These are phyloP conservation scores for Notolepis coatsorum DNA, from an alignment of 2,797 vertebrate species.

Conservation along the genomic window DNA sequence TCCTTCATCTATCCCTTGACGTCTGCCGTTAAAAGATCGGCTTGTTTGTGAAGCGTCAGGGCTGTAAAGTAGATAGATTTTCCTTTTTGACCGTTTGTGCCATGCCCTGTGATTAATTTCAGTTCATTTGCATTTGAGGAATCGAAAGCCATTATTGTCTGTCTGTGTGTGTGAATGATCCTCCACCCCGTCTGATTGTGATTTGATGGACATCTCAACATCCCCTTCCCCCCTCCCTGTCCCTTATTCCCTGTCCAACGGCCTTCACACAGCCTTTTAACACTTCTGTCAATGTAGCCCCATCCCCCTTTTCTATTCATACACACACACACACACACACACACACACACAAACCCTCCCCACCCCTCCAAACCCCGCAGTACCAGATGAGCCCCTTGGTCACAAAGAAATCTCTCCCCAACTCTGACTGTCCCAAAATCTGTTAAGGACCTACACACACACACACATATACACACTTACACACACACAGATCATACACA, in stretches of 20 bases:
- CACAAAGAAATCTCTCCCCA: conserved; percentile 81
- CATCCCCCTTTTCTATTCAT: conserved; percentile 74
- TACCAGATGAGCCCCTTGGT: conserved; percentile 83
- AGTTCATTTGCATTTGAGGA: neutral
- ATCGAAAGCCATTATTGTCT: neutral
- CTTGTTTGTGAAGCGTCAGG: neutral
- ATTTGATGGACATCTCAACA: conserved; percentile 73
- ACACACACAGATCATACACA: neutral
- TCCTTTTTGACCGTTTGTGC: neutral
- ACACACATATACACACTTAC: neutral
- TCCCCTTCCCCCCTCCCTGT: conserved; percentile 30
- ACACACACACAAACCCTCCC: conserved; percentile 54
- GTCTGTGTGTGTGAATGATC: conserved; percentile 6
- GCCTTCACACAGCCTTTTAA: conserved; percentile 92
- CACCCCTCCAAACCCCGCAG: conserved; percentile 84
- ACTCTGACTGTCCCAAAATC: conserved; percentile 77
- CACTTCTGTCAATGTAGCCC: conserved; percentile 87
- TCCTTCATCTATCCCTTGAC: conserved; percentile 4
- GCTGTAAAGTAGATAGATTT: neutral
- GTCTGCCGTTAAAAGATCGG: neutral
- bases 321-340: conserved; percentile 41
- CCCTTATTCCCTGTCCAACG: conserved; percentile 78
- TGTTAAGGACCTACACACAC: conserved; percentile 76
- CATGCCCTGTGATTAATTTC: neutral
- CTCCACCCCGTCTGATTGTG: conserved; percentile 52